These are phyloP conservation scores for Notechis scutatus DNA, from an alignment of 2,113 vertebrate species.

Conservation along the genomic window DNA sequence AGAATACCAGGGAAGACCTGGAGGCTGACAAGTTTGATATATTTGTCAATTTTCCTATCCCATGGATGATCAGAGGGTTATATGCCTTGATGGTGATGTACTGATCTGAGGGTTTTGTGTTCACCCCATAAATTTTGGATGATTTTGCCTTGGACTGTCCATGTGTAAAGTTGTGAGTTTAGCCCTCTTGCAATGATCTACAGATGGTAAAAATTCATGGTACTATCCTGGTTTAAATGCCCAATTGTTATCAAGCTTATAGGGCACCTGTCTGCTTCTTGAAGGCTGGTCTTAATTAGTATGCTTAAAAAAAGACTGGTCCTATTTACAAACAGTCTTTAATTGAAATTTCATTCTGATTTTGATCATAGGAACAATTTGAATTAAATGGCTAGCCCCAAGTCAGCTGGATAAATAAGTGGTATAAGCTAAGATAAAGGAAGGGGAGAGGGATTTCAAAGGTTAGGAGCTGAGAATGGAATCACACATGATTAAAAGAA, in stretches of 20 bases:
- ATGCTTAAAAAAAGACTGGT: not conserved
- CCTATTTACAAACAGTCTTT: not conserved
- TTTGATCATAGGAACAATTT: not conserved
- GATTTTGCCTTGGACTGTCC: not conserved
- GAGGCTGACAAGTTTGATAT: not conserved
- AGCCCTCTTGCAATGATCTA: not conserved
- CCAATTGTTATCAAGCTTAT: not conserved
- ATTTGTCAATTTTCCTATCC: not conserved
- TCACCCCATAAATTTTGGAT: not conserved
- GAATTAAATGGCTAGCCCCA: not conserved
- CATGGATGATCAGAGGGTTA: not conserved
- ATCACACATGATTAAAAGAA: not conserved
- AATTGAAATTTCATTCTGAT: not conserved
- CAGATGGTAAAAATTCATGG: not conserved
- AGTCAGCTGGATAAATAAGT: not conserved
- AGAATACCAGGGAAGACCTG: not conserved
- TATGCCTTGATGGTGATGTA: not conserved
- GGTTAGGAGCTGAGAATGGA: not conserved
- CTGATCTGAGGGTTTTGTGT: not conserved
- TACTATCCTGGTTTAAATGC: not conserved
- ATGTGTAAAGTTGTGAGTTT: not conserved
- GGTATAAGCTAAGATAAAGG: not conserved
- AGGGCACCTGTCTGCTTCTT: not conserved
- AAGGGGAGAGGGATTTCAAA: not conserved
- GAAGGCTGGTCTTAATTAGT: not conserved